A percentile compares a stretch with the other conserved stretches of the same genome.
phyloP scores from a whole-genome alignment of 1,140 invertebrate species.

The Monochamus saltuarius region DNA sequence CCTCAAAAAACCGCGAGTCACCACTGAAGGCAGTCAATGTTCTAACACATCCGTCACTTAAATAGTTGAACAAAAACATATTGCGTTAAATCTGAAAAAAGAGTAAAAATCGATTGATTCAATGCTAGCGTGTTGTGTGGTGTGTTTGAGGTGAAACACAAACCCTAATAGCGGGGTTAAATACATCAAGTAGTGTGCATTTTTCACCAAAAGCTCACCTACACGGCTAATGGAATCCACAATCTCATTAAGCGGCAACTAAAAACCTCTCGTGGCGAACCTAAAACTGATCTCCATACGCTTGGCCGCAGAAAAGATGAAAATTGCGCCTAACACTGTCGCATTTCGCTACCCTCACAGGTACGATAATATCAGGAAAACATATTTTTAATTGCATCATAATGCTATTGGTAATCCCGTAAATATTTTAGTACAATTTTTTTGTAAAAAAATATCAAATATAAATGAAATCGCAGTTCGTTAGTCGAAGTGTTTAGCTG shows the following conservation, averaged over 20 bases:
- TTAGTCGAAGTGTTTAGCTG: no score
- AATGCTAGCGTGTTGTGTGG: slow-evolving; percentile 35
- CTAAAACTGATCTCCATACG: slow-evolving; percentile 13
- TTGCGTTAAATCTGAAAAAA: not conserved
- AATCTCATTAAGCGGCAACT: slow-evolving; percentile 23
- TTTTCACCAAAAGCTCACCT: slow-evolving; percentile 44
- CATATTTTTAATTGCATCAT: no score
- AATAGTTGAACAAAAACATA: no score
- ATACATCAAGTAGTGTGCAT: slow-evolving; percentile 51
- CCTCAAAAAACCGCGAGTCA: no score
- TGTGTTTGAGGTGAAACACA: slow-evolving; percentile 51
- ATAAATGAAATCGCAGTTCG: no score
- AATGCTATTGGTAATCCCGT: no score
- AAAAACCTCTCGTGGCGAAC: slow-evolving; percentile 15
- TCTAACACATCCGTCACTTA: no score
- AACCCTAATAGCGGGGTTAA: slow-evolving; percentile 50
- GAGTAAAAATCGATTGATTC: slow-evolving; percentile 32
- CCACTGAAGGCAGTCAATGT: no score
- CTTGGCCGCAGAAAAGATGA: not conserved
- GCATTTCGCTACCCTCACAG: not conserved
- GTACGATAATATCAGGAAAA: no score
- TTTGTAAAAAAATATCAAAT: no score
- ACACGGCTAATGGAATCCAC: slow-evolving; percentile 24
- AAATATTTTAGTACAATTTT: no score
- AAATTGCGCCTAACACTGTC: slow-evolving; percentile 7